These are phyloP conservation scores for Gymnogyps californianus DNA, from an alignment of 2,113 vertebrate species.

Conservation along the genomic window DNA sequence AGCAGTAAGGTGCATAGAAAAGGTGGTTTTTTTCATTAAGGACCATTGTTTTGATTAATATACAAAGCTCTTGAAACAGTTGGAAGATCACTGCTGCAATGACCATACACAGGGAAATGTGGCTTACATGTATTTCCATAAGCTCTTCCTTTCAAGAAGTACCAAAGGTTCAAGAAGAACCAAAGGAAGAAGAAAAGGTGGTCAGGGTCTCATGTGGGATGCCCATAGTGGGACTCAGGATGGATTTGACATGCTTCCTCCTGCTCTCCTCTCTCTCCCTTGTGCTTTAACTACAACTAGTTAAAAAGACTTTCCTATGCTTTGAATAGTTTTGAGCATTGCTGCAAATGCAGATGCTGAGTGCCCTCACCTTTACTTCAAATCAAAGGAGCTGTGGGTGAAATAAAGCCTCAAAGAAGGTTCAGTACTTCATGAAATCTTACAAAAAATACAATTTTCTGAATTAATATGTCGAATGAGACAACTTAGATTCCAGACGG, in stretches of 20 bases:
- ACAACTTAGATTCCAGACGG: neutral
- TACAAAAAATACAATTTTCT: neutral
- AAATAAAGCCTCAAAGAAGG: neutral
- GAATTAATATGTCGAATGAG: rapidly evolving
- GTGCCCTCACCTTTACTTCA: neutral
- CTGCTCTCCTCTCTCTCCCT: neutral
- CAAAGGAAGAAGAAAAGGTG: neutral
- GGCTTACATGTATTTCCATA: neutral
- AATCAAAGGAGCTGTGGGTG: neutral
- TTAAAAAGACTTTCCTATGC: neutral
- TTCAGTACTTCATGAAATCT: neutral
- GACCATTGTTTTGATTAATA: neutral
- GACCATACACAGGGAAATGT: rapidly evolving
- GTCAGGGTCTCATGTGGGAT: neutral
- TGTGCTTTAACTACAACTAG: neutral
- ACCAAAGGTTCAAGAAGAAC: too few relatives aligned
- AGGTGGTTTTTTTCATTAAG: rapidly evolving
- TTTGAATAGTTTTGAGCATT: neutral
- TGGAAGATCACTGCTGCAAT: neutral
- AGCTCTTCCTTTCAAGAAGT: neutral
- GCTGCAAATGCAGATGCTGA: neutral
- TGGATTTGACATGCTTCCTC: neutral
- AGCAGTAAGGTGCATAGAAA: neutral
- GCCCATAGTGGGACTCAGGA: neutral
- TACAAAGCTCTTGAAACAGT: neutral